These are phyloP conservation scores for Sarcophaga peregrina DNA, from an alignment of 1,140 invertebrate species.

Conservation along the genomic window DNA sequence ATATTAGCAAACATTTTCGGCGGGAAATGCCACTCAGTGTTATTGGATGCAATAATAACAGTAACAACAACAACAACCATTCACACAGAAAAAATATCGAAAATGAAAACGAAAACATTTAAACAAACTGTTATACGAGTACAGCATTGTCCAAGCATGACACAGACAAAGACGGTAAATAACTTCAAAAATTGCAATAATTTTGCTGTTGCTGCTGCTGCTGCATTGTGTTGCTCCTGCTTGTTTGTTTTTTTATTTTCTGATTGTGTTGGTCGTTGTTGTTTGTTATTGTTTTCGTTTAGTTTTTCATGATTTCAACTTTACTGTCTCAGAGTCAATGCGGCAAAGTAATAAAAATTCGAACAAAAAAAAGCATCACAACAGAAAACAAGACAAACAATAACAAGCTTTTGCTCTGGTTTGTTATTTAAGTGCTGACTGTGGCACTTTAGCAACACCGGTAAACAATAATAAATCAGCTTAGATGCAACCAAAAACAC, in stretches of 20 bases:
- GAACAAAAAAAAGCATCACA: background rate
- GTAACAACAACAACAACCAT: background rate
- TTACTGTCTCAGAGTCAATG: background rate
- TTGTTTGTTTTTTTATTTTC: no score
- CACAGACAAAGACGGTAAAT: background rate
- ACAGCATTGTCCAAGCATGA: background rate
- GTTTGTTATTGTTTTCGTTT: background rate
- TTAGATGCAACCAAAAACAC: background rate
- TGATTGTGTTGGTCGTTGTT: no score
- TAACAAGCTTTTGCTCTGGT: constrained; percentile 29
- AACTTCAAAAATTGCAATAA: background rate
- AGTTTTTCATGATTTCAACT: no score
- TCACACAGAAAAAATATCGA: background rate
- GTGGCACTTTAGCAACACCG: constrained; percentile 39
- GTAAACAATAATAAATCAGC: constrained; percentile 38
- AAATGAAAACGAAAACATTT: background rate
- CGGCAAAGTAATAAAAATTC: background rate
- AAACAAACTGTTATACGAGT: background rate
- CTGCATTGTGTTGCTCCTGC: no score
- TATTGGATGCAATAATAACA: constrained; percentile 9
- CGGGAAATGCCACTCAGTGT: constrained; percentile 28
- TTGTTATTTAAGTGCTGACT: constrained; percentile 35
- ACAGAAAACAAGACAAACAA: background rate
- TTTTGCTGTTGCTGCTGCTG: no score
- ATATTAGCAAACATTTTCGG: constrained; percentile 30